These are phyloP conservation scores for Stegodyphus mimosarum DNA, from an alignment of 1,140 invertebrate species.

Conservation along the genomic window DNA sequence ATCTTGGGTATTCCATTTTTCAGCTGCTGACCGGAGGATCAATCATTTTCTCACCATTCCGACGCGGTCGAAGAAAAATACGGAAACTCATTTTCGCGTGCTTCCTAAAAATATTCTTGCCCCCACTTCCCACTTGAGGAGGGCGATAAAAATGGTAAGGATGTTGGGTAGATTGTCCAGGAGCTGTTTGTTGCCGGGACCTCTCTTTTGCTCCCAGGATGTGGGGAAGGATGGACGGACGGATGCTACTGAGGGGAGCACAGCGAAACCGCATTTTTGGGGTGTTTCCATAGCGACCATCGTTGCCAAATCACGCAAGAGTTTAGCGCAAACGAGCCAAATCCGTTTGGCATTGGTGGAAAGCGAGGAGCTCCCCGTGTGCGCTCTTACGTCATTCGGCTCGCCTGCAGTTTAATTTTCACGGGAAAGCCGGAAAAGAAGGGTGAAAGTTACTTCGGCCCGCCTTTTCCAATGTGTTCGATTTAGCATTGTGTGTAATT, in stretches of 20 bases:
- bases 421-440: neutral
- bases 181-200: too few relatives aligned
- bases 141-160: too few relatives aligned
- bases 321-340: neutral
- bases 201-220: neutral
- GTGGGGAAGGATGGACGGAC: neutral
- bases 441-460: neutral
- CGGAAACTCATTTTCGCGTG: too few relatives aligned
- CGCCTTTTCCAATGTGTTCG: neutral
- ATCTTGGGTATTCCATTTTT: too few relatives aligned
- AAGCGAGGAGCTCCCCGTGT: neutral
- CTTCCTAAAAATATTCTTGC: too few relatives aligned
- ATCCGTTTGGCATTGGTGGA: conserved; percentile 24
- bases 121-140: too few relatives aligned
- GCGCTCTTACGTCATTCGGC: conserved; percentile 34
- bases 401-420: conserved; percentile 28
- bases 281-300: conserved; percentile 12
- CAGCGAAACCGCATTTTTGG: neutral
- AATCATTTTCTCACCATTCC: too few relatives aligned
- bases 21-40: too few relatives aligned
- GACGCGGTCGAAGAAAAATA: too few relatives aligned
- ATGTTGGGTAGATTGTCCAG: too few relatives aligned
- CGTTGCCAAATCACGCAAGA: conserved; percentile 11
- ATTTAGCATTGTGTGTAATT: neutral
- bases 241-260: neutral